Conservation (phyloP, 2,113 vertebrate genomes). For the Calidris pygmaea region DNA sequence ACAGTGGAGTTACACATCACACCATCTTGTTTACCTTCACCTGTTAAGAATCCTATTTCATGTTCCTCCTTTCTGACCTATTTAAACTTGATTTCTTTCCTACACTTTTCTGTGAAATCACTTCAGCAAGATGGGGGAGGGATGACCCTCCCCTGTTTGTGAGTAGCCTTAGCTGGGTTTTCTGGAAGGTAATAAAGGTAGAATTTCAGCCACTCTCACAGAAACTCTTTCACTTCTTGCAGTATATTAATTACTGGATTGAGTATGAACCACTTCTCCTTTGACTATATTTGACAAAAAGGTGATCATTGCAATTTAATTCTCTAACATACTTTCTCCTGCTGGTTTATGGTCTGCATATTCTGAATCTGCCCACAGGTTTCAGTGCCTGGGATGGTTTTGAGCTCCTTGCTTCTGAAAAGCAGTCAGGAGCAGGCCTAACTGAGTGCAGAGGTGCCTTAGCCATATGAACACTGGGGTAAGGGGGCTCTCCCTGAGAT, state of each 20-base stretch:
- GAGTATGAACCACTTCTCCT: not conserved
- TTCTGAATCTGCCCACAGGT: not conserved
- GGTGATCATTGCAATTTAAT: not conserved
- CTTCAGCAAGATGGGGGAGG: not conserved
- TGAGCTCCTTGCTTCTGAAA: not conserved
- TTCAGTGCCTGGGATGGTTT: not conserved
- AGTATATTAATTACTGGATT: not conserved
- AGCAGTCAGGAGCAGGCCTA: not conserved
- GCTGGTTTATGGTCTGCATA: not conserved
- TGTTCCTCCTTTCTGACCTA: not conserved
- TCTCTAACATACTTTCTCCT: not conserved
- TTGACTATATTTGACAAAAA: not conserved
- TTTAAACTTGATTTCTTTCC: not conserved
- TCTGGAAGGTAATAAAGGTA: not conserved
- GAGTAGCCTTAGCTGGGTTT: not conserved
- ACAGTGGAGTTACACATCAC: not conserved
- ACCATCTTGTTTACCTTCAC: not conserved
- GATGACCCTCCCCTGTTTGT: not conserved
- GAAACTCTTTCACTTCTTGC: not conserved
- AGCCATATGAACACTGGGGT: not conserved
- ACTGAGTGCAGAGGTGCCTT: not conserved
- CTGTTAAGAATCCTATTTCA: not conserved
- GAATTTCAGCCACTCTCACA: not conserved
- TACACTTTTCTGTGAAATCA: not conserved
- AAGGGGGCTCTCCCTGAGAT: not conserved